Evolutionary conservation across 2,797 vertebrate genomes (phyloP).

Genomic region (Myoxocephalus aenaeus): DNA sequence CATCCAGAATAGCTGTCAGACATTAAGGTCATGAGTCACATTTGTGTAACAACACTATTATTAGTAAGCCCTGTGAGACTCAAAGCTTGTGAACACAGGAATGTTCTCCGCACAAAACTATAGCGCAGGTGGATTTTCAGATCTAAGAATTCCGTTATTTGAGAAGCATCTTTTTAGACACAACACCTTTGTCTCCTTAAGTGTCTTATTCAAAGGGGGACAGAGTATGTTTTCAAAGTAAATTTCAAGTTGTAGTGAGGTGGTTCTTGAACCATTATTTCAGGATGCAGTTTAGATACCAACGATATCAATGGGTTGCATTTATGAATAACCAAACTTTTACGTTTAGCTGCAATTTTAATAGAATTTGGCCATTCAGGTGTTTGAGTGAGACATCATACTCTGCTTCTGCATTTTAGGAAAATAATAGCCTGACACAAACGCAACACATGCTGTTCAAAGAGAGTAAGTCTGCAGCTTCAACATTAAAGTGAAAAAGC

Average conservation of each 20-base stretch:
- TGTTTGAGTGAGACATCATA: not conserved
- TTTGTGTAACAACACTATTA: constrained; percentile 17
- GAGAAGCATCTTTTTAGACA: not conserved
- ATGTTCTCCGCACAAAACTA: not conserved
- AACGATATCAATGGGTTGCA: not conserved
- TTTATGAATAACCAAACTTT: not conserved
- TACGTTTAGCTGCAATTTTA: not conserved
- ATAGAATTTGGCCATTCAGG: not conserved
- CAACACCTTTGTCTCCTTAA: not conserved
- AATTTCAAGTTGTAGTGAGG: not conserved
- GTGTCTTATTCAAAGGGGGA: not conserved
- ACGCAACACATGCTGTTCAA: not conserved
- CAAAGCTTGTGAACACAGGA: not conserved
- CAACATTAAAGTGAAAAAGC: not conserved
- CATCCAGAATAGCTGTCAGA: constrained; percentile 37
- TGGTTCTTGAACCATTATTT: not conserved
- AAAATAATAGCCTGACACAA: not conserved
- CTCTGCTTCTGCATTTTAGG: not conserved
- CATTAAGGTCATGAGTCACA: constrained; percentile 14
- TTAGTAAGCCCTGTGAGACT: not conserved
- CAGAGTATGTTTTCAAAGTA: not conserved
- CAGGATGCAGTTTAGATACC: not conserved
- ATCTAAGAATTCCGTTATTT: not conserved
- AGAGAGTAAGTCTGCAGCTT: not conserved
- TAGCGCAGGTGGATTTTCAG: not conserved